Conservation (phyloP, 2,797 vertebrate genomes). For the Triplophysa bombifrons region DNA sequence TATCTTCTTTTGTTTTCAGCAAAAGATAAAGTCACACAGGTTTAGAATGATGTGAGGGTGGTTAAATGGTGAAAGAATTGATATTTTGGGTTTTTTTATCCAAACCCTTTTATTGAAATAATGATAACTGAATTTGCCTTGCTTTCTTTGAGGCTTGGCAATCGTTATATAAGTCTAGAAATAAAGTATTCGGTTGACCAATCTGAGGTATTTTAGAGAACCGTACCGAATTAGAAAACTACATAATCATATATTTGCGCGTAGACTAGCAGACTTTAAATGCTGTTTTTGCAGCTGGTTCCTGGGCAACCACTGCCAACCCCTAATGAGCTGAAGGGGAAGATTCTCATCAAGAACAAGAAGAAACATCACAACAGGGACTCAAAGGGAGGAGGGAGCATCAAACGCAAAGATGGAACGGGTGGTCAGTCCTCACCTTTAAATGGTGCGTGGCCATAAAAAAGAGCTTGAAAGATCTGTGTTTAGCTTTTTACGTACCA, state of each 20-base stretch:
- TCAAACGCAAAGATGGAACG: conserved; percentile 73
- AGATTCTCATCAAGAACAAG: conserved; percentile 92
- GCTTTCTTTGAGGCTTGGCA: no score
- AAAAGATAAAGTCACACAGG: no score
- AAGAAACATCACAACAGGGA: conserved; percentile 73
- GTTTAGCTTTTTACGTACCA: background rate
- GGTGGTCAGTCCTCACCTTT: conserved; percentile 75
- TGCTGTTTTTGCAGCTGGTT: conserved; percentile 72
- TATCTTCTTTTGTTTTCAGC: no score
- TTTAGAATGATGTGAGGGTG: no score
- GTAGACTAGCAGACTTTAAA: background rate
- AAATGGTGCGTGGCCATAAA: conserved; percentile 67
- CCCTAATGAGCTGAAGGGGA: conserved; percentile 87
- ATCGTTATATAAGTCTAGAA: no score
- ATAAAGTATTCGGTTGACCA: no score
- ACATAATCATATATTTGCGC: background rate
- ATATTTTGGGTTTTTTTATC: no score
- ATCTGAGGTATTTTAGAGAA: no score
- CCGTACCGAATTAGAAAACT: no score
- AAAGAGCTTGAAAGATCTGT: background rate
- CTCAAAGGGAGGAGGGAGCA: conserved; percentile 68
- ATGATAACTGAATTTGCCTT: no score
- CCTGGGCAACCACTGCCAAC: conserved; percentile 78
- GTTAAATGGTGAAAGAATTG: no score
- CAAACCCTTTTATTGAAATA: no score